phyloP scores from a whole-genome alignment of 2,888 invertebrate species.

The Maniola hyperantus region DNA sequence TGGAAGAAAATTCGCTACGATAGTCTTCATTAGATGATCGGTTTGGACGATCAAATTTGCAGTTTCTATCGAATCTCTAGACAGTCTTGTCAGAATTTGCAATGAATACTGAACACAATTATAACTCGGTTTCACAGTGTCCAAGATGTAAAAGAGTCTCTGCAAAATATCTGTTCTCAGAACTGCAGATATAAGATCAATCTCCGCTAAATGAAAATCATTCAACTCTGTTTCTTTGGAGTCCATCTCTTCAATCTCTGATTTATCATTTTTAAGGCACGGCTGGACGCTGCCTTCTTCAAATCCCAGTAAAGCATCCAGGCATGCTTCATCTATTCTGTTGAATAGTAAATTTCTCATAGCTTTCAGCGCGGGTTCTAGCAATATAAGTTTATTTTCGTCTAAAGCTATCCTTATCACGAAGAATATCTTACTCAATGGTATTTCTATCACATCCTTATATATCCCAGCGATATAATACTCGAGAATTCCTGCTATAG shows the following conservation, averaged over 20 bases:
- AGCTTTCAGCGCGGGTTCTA: constrained; percentile 89
- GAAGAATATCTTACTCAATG: constrained; percentile 90
- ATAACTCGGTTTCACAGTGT: constrained; percentile 86
- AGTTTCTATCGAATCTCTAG: constrained; percentile 88
- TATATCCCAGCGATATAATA: constrained; percentile 89
- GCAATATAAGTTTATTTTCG: constrained; percentile 88
- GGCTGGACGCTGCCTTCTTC: constrained; percentile 86
- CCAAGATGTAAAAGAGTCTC: constrained; percentile 89
- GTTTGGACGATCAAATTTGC: constrained; percentile 84
- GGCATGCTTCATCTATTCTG: constrained; percentile 89
- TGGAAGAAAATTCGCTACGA: constrained; percentile 84
- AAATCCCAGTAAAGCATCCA: constrained; percentile 87
- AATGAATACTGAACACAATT: constrained; percentile 88
- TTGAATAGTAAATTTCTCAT: constrained; percentile 89
- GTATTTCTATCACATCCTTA: constrained; percentile 88
- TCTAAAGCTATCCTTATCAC: constrained; percentile 93
- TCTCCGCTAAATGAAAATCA: constrained; percentile 93
- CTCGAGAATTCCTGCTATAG: constrained; percentile 89
- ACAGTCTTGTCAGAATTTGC: constrained; percentile 90
- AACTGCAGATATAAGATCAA: constrained; percentile 89
- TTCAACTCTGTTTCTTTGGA: constrained; percentile 85
- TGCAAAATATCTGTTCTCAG: constrained; percentile 89
- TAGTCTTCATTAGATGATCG: constrained; percentile 84
- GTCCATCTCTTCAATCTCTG: constrained; percentile 80
- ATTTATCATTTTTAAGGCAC: constrained; percentile 74